Percentiles rank a stretch among this genome's conserved stretches.
phyloP scores from a whole-genome alignment of 2,113 vertebrate genomes.

The Heloderma charlesbogerti region DNA sequence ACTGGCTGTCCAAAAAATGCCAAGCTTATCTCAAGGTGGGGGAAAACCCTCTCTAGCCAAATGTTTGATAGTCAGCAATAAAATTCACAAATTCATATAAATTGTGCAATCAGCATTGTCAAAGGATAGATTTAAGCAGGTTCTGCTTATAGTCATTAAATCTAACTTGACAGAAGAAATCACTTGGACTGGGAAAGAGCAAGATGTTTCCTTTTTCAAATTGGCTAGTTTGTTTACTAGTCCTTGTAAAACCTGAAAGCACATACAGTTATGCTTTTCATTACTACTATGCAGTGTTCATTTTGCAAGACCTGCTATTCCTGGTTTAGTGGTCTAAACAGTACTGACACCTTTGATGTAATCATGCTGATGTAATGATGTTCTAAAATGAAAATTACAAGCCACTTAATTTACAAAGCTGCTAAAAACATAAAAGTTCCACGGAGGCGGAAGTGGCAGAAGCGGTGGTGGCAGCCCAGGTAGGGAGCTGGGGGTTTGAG shows the following conservation, averaged over 20 bases:
- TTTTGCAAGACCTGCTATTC: constrained; percentile 26
- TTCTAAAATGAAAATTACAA: constrained; percentile 28
- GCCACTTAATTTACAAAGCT: not conserved
- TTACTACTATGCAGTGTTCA: not conserved
- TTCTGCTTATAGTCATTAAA: constrained; percentile 50
- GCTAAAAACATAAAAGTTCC: constrained; percentile 11
- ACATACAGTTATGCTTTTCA: not conserved
- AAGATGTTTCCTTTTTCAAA: not conserved
- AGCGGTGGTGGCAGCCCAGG: no score
- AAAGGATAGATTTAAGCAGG: constrained; percentile 56
- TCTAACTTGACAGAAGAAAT: constrained; percentile 33
- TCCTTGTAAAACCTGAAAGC: not conserved
- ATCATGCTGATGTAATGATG: not conserved
- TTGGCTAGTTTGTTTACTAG: not conserved
- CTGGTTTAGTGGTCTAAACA: not conserved
- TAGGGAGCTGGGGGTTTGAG: no score
- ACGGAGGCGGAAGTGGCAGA: not conserved
- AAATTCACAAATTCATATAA: constrained; percentile 56
- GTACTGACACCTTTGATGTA: not conserved
- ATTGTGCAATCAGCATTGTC: constrained; percentile 66
- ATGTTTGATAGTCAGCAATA: constrained; percentile 55
- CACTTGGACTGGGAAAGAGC: constrained; percentile 29
- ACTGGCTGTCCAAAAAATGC: constrained; percentile 16
- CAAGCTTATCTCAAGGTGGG: constrained; percentile 53
- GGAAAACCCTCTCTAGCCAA: constrained; percentile 20